phyloP scores from a whole-genome alignment of 1,140 invertebrate species.

The Colletes gigas region DNA sequence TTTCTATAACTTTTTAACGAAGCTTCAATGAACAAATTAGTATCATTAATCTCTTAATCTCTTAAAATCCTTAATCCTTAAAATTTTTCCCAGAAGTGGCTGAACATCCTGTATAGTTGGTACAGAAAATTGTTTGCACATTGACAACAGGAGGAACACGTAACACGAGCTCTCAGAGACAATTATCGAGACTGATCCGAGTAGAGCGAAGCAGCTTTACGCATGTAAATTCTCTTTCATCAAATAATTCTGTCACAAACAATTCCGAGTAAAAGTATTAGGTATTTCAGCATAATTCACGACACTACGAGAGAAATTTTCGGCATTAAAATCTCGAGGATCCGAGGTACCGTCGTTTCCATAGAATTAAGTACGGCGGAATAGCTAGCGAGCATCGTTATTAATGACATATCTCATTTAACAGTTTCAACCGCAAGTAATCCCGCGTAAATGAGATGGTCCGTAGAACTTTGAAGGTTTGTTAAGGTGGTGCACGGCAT shows the following conservation, averaged over 20 bases:
- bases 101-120: too few relatives aligned
- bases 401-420: constrained; percentile 21
- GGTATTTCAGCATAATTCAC: not conserved
- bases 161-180: too few relatives aligned
- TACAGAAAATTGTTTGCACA: too few relatives aligned
- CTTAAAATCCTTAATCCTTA: too few relatives aligned
- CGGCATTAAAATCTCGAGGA: constrained; percentile 3
- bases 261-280: not conserved
- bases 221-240: not conserved
- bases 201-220: too few relatives aligned
- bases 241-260: not conserved
- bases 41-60: too few relatives aligned
- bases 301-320: not conserved
- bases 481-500: constrained; percentile 11
- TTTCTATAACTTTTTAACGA: too few relatives aligned
- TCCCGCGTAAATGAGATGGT: constrained; percentile 22
- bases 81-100: too few relatives aligned
- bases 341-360: not conserved
- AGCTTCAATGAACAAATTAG: too few relatives aligned
- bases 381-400: constrained; percentile 7
- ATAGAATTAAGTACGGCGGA: not conserved
- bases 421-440: constrained; percentile 25
- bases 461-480: constrained; percentile 21
- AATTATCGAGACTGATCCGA: too few relatives aligned
- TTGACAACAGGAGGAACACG: too few relatives aligned